phyloP scores from a whole-genome alignment of 2,113 vertebrate species.

The Cavia porcellus region DNA sequence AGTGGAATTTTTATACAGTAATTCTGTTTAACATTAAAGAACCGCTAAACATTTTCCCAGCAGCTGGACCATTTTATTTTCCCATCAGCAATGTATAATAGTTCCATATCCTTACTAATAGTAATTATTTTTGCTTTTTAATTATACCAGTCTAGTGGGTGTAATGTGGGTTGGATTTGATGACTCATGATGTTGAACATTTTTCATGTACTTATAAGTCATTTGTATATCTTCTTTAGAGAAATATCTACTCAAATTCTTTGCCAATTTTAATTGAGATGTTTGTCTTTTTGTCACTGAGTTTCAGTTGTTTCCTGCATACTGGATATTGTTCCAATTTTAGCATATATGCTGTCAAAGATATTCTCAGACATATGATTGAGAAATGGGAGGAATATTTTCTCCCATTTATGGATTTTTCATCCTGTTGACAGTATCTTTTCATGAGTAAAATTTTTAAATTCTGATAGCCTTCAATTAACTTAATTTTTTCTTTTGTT shows the following conservation, averaged over 20 bases:
- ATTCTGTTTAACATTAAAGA: conserved; percentile 38
- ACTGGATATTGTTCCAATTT: neutral
- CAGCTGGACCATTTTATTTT: neutral
- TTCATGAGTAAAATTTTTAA: neutral
- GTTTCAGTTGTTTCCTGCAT: conserved; percentile 2
- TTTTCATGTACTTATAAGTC: conserved; percentile 44
- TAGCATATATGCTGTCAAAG: neutral
- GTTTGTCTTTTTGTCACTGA: conserved; percentile 27
- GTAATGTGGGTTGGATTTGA: conserved; percentile 22
- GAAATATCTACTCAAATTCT: neutral
- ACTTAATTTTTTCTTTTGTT: conserved; percentile 31
- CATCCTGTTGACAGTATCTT: conserved; percentile 15
- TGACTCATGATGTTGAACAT: conserved; percentile 2
- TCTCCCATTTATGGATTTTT: neutral
- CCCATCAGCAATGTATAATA: neutral
- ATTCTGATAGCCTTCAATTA: neutral
- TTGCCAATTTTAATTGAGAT: conserved; percentile 28
- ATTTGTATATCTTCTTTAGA: conserved; percentile 33
- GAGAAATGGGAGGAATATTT: conserved; percentile 50
- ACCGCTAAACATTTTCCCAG: neutral
- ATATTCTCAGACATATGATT: neutral
- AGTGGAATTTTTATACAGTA: neutral
- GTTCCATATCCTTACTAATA: neutral
- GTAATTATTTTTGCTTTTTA: neutral
- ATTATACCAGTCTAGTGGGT: neutral